Evolutionary conservation across 2,113 vertebrate species (phyloP), one percentile per base, ranked within the genome.

Genomic region (Triplophysa tibetana): DNA sequence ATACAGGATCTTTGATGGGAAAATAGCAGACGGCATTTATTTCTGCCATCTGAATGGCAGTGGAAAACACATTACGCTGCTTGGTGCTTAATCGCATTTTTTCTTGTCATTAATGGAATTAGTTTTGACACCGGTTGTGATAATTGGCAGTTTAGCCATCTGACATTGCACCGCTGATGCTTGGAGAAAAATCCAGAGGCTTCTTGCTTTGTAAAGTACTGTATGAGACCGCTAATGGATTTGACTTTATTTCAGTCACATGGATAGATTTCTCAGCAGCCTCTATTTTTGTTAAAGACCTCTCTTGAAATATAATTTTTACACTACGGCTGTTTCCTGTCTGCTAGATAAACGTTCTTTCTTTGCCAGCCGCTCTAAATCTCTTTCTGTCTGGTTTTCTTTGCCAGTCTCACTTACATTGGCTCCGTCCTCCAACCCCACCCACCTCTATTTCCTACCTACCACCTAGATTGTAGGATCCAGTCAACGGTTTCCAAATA

Each of bases 91-190:
- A 81, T 82, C 69, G 67, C 14, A 68, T 78, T 68, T 79, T 75
- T 78, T 23, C 67, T 67, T 45, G 9, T 75, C 29, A 75, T 75
- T 81, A 81, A 81, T 76, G 72, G 58, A 69, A 76, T 81, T 81
- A 69, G 77, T 79, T 74, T 16, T 79, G 68, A 62, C 70, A 66
- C 75, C 68, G 66, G 38, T 83, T 60, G 48, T 69, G 61, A 70
- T 79, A 81, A 79, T 78, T 82, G 48, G n/a, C 14, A 43, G n/a
- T 52, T 54, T 72, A 73, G 43, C 43, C 70, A 52, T 69, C 61
- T 76, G 70, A 68, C 72, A 73, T 80, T 70, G 29, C 41, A 66
- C 56, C 73, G 19, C 72, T 65, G 52, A 74, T 75, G 64, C 45
- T 80, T 56, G 48, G 58, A 6, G 0, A 75, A 63, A 75, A 48